Conservation (phyloP, 2,113 vertebrate genomes). For the Chaetodon trifascialis region DNA sequence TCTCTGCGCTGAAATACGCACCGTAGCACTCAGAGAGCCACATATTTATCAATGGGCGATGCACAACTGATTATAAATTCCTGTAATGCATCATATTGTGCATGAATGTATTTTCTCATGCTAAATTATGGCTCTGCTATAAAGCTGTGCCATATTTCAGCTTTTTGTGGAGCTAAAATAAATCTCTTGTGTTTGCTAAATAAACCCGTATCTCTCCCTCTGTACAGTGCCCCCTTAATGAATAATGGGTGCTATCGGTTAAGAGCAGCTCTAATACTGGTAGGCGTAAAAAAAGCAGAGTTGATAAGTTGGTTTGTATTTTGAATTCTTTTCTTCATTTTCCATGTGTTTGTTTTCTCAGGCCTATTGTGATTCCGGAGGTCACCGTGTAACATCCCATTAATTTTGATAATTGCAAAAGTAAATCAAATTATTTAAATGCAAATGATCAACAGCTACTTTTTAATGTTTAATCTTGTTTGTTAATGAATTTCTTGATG, state of each 20-base stretch:
- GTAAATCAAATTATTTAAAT: constrained; percentile 42
- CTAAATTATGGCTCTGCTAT: constrained; percentile 67
- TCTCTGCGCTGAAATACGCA: constrained; percentile 33
- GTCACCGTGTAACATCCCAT: constrained; percentile 22
- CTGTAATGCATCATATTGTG: constrained; percentile 66
- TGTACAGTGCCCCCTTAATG: constrained; percentile 17
- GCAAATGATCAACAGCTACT: constrained; percentile 42
- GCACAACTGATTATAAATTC: constrained; percentile 69
- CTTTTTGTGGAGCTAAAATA: constrained; percentile 53
- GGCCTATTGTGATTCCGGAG: constrained; percentile 9
- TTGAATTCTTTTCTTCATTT: constrained; percentile 6
- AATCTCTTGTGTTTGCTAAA: constrained; percentile 60
- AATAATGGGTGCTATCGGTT: constrained; percentile 19
- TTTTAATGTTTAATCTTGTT: constrained; percentile 55
- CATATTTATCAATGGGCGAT: constrained; percentile 67
- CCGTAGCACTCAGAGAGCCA: constrained; percentile 37
- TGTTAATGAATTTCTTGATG: constrained; percentile 33
- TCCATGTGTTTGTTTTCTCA: constrained; percentile 6
- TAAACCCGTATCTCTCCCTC: constrained; percentile 49
- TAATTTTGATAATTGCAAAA: constrained; percentile 41
- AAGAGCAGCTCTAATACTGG: constrained; percentile 40
- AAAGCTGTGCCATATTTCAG: constrained; percentile 55
- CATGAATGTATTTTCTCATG: constrained; percentile 63
- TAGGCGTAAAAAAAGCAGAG: constrained; percentile 9
- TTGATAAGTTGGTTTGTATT: neutral